These are phyloP conservation scores for Pollimyrus isidori DNA, from an alignment of 2,113 vertebrate species.

Conservation along the genomic window DNA sequence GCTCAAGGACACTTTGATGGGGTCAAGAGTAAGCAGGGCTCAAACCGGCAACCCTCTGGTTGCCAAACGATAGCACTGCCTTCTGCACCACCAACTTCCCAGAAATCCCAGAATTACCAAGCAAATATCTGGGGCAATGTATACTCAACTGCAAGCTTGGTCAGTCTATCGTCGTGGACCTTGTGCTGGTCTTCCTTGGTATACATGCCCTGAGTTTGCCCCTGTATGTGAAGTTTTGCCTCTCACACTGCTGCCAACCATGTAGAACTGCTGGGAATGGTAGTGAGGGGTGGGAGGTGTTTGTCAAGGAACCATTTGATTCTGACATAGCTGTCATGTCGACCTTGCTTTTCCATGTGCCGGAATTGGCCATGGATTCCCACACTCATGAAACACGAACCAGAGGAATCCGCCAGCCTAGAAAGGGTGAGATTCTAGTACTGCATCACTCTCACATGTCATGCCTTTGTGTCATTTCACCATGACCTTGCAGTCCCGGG, in stretches of 20 bases:
- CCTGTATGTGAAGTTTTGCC: not conserved
- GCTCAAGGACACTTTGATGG: too few relatives aligned
- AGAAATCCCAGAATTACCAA: too few relatives aligned
- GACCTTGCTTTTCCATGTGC: conserved; percentile 46
- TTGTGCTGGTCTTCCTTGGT: not conserved
- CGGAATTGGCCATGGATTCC: conserved; percentile 44
- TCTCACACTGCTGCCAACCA: conserved; percentile 15
- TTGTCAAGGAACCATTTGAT: conserved; percentile 35
- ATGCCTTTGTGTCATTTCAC: conserved; percentile 22
- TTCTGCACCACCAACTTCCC: too few relatives aligned
- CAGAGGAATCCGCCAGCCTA: conserved; percentile 41
- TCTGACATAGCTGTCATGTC: conserved; percentile 58
- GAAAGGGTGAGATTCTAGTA: conserved; percentile 23
- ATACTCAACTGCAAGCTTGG: too few relatives aligned
- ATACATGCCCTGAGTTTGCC: not conserved
- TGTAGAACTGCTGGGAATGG: not conserved
- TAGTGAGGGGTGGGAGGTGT: conserved; percentile 30
- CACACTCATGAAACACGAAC: conserved; percentile 50
- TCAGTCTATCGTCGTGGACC: too few relatives aligned
- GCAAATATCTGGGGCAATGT: too few relatives aligned
- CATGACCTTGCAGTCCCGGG: not conserved
- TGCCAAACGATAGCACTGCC: too few relatives aligned
- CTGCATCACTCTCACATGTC: conserved; percentile 43
- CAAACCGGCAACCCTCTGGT: too few relatives aligned
- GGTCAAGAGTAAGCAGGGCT: too few relatives aligned